phyloP scores from a whole-genome alignment of 2,797 vertebrate genomes.

The Bucorvus abyssinicus region DNA sequence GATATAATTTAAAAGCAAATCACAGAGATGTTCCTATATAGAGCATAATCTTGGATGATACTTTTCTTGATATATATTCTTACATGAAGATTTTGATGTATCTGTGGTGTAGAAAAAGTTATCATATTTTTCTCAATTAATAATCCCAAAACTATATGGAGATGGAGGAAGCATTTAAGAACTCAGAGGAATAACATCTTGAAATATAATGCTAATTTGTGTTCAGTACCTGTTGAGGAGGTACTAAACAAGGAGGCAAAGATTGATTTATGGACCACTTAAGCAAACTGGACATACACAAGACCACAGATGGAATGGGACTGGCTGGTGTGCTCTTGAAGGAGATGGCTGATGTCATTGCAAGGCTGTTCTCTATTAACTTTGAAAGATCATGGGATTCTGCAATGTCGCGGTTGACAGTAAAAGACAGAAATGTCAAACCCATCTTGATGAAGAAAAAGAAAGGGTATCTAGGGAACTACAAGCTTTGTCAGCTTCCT shows the following conservation, averaged over 20 bases:
- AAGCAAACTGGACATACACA: neutral
- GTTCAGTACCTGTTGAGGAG: neutral
- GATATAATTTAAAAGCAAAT: neutral
- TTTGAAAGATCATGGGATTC: neutral
- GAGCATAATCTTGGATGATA: neutral
- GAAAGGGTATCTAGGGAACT: neutral
- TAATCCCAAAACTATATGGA: neutral
- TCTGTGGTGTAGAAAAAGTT: neutral
- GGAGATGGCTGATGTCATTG: neutral
- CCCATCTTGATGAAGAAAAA: neutral
- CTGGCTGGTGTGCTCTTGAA: neutral
- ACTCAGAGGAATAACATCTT: neutral
- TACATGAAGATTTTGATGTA: neutral
- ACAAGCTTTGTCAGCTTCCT: neutral
- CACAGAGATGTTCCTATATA: neutral
- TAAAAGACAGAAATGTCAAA: neutral
- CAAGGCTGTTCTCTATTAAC: neutral
- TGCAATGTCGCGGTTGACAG: neutral
- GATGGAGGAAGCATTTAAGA: neutral
- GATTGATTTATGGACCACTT: neutral
- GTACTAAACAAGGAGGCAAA: neutral
- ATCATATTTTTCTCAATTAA: neutral
- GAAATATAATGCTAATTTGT: neutral
- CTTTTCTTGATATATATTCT: neutral
- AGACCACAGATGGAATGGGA: neutral